Percentiles rank a stretch among this genome's conserved stretches.
Evolutionary conservation across 2,888 invertebrate species (phyloP).

Genomic region (Leucophenga maculata): DNA sequence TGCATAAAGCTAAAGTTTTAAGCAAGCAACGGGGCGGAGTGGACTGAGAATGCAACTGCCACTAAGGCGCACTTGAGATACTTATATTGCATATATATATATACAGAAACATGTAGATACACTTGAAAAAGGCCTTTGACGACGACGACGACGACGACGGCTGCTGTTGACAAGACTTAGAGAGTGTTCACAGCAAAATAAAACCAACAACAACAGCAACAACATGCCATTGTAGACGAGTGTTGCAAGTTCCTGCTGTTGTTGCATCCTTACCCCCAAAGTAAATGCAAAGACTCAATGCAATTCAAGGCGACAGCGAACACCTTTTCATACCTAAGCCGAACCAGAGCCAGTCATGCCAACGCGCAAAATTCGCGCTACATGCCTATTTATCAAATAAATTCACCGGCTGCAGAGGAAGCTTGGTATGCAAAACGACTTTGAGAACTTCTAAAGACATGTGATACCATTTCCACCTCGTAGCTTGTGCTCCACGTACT

Average conservation of each 20-base stretch:
- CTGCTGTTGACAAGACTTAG: slow-evolving; percentile 18
- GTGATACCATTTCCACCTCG: slow-evolving; percentile 56
- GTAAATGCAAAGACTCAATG: background rate
- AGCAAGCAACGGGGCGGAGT: slow-evolving; percentile 33
- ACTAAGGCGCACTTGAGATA: slow-evolving; percentile 19
- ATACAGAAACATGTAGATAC: slow-evolving; percentile 9
- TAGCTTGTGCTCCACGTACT: slow-evolving; percentile 32
- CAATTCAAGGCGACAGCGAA: background rate
- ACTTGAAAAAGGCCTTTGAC: slow-evolving; percentile 7
- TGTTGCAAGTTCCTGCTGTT: slow-evolving; percentile 17
- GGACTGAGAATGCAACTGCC: slow-evolving; percentile 31
- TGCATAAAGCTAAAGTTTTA: slow-evolving; percentile 50
- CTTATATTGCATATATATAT: background rate
- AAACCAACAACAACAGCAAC: slow-evolving; percentile 17
- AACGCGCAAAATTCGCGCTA: slow-evolving; percentile 11
- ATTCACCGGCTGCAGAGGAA: slow-evolving; percentile 14
- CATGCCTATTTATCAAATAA: slow-evolving; percentile 37
- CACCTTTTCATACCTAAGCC: slow-evolving; percentile 29
- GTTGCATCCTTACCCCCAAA: background rate
- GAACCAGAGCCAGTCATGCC: background rate
- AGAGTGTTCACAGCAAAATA: slow-evolving; percentile 1
- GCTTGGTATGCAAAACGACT: slow-evolving; percentile 2
- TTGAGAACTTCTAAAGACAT: slow-evolving; percentile 50
- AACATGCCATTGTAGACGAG: slow-evolving; percentile 19
- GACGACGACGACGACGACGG: too few relatives aligned